Evolutionary conservation across 2,797 vertebrate species (phyloP), one percentile per base, ranked within the genome.

Genomic region (Sebastes nivosus): DNA sequence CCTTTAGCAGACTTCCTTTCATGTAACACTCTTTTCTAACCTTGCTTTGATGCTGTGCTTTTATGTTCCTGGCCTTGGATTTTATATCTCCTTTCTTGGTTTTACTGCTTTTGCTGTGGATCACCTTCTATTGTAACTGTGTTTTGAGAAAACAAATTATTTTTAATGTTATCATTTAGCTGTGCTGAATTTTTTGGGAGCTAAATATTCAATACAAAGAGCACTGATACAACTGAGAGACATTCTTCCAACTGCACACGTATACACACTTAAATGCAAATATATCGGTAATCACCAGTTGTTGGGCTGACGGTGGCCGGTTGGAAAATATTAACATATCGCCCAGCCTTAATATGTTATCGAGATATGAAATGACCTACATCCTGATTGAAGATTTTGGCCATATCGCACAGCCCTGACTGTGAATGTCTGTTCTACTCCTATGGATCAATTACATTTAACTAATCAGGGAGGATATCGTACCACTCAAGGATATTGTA

Each of bases 171-270:
- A 64, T 58, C 22, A 79, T 72, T 71, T 64, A 63, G 54, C 27
- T 54, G 46, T 52, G n/a, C 11, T 4, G 25, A 77, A 80, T 67
- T 71, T 63, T 67, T 54, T 81, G 46, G 9, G n/a, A 82, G 59
- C 52, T n/a, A 22, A 32, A 38, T n/a, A 36, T 54, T 65, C 22
- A 52, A 52, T 61, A 64, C 67, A 83, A 77, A 80, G 74, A 68
- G 25, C 14, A 60, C 78, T 85, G 90, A 92, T 72, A 81, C 79
- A 90, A 84, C 69, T 52, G 25, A 54, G 74, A 83, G 87, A 88
- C 87, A 85, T 85, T 75, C 36, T 24, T 67, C 57, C 61, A 67
- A 30, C 34, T 65, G 57, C 42, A 66, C 67, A 52, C 29, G 75
- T 11, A 16, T 18, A 42, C 38, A 42, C 38, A 42, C 38, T 42